phyloP scores from a whole-genome alignment of 2,113 vertebrate species.

The Apodemus sylvaticus region DNA sequence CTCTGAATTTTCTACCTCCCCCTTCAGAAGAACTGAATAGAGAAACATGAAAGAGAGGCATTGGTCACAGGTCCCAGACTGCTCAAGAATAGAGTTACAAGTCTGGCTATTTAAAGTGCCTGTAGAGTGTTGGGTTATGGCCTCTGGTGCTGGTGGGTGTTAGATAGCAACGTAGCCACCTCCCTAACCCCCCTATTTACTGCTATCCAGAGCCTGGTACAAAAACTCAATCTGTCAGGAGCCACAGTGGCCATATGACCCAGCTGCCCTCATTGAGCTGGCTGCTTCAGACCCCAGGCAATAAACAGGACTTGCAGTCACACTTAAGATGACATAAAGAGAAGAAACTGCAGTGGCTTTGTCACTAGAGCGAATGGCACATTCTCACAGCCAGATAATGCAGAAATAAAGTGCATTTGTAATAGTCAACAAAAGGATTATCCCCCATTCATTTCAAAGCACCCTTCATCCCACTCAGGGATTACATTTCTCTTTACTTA shows the following conservation, averaged over 20 bases:
- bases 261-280: background rate
- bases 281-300: slow-evolving; percentile 52
- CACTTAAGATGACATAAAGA: slow-evolving; percentile 62
- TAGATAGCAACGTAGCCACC: background rate
- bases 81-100: background rate
- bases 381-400: slow-evolving; percentile 86
- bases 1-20: background rate
- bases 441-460: slow-evolving; percentile 89
- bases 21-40: background rate
- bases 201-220: background rate
- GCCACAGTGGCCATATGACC: background rate
- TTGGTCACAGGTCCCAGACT: background rate
- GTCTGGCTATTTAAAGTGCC: background rate
- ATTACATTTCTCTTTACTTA: slow-evolving; percentile 91
- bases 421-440: slow-evolving; percentile 89
- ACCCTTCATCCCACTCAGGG: slow-evolving; percentile 86
- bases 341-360: slow-evolving; percentile 81
- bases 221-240: background rate
- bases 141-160: background rate
- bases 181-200: background rate
- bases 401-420: slow-evolving; percentile 88
- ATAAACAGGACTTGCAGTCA: background rate
- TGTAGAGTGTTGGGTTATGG: background rate
- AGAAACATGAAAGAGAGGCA: background rate
- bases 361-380: slow-evolving; percentile 76